These are phyloP conservation scores for Simalia tracyae DNA, from an alignment of 2,797 vertebrate species.

Conservation along the genomic window DNA sequence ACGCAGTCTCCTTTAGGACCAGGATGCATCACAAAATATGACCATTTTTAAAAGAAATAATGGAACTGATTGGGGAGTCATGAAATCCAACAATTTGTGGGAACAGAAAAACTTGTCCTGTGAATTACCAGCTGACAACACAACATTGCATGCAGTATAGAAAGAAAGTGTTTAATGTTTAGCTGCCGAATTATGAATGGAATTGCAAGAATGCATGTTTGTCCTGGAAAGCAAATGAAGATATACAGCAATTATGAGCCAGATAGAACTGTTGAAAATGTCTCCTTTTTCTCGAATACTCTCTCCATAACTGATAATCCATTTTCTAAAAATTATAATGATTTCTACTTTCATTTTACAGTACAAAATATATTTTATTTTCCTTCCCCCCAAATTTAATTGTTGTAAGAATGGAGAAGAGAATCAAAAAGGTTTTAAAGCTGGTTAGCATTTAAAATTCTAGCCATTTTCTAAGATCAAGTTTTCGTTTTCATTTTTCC, in stretches of 20 bases:
- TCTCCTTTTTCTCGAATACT: neutral
- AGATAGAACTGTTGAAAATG: neutral
- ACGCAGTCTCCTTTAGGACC: neutral
- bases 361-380: neutral
- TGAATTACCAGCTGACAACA: neutral
- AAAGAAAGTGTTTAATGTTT: neutral
- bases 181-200: neutral
- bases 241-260: neutral
- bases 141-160: neutral
- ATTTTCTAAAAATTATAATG: neutral
- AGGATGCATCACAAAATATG: neutral
- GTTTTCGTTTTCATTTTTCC: neutral
- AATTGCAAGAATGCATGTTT: neutral
- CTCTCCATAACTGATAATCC: neutral
- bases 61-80: neutral
- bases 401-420: neutral
- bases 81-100: neutral
- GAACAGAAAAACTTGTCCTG: neutral
- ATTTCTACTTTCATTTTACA: neutral
- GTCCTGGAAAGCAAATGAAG: neutral
- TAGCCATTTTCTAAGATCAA: neutral
- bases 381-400: neutral
- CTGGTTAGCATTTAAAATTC: neutral
- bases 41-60: neutral
- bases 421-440: neutral